These are phyloP conservation scores for Conops quadrifasciatus DNA, from an alignment of 2,888 invertebrate species.

Conservation along the genomic window DNA sequence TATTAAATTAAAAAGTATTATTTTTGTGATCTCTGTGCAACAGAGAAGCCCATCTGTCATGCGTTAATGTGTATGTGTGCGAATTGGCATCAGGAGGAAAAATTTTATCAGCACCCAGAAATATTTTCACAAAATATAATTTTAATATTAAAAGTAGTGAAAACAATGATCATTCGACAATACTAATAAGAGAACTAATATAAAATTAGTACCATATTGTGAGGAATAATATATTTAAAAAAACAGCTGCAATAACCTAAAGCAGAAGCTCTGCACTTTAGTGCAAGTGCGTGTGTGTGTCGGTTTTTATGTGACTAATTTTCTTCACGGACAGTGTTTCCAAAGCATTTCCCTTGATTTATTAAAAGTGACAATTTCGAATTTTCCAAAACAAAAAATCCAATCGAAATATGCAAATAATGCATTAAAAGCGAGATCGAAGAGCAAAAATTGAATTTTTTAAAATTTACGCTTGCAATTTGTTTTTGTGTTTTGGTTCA, in stretches of 20 bases:
- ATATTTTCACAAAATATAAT: too few relatives aligned
- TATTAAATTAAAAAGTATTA: too few relatives aligned
- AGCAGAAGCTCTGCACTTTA: not conserved
- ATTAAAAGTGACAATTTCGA: not conserved
- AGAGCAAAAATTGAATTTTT: conserved; percentile 62
- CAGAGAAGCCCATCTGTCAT: conserved; percentile 36
- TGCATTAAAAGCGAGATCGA: conserved; percentile 44
- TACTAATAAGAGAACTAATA: too few relatives aligned
- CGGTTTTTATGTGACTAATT: not conserved
- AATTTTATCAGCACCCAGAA: too few relatives aligned
- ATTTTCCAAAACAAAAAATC: not conserved
- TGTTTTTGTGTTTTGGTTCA: conserved; percentile 64
- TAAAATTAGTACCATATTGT: too few relatives aligned
- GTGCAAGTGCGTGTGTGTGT: not conserved
- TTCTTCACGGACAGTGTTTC: not conserved
- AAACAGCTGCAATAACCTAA: not conserved
- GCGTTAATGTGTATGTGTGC: not conserved
- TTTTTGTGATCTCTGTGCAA: too few relatives aligned
- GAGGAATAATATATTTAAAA: too few relatives aligned
- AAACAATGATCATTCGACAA: too few relatives aligned
- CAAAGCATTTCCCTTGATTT: not conserved
- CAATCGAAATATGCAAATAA: conserved; percentile 31
- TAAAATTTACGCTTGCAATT: conserved; percentile 63
- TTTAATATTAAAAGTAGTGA: too few relatives aligned
- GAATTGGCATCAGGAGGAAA: too few relatives aligned